A percentile compares a stretch with the other conserved stretches of the same genome.
Conservation (phyloP, 2,113 vertebrate genomes). For the Lipophrys pholis region DNA sequence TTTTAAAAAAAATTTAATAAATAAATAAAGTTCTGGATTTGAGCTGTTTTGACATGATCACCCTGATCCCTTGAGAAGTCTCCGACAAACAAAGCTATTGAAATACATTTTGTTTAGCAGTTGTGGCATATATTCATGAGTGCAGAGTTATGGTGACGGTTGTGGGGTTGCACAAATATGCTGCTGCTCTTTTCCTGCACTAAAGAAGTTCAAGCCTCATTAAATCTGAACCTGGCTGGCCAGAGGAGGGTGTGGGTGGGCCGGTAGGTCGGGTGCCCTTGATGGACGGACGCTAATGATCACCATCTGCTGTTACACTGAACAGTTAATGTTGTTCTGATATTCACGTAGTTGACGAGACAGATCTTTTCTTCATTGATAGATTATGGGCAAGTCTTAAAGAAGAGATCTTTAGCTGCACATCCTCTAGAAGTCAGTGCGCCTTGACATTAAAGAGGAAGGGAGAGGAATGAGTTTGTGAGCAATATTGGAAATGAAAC, state of each 20-base stretch:
- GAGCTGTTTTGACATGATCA: background rate
- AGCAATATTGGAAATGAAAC: slow-evolving; percentile 37
- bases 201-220: slow-evolving; percentile 32
- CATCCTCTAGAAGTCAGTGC: too few species aligned
- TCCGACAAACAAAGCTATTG: background rate
- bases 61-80: background rate
- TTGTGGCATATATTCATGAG: background rate
- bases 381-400: slow-evolving; percentile 16
- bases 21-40: background rate
- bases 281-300: slow-evolving; percentile 35
- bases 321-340: slow-evolving; percentile 26
- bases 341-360: slow-evolving; percentile 26
- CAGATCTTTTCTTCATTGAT: background rate
- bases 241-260: slow-evolving; percentile 19
- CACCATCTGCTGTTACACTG: slow-evolving; percentile 32
- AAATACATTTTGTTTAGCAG: slow-evolving; percentile 1
- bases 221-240: slow-evolving; percentile 37
- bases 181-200: background rate
- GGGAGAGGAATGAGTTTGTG: slow-evolving; percentile 7
- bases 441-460: slow-evolving; percentile 11
- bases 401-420: slow-evolving; percentile 7
- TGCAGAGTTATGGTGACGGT: slow-evolving; percentile 1
- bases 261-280: slow-evolving; percentile 21
- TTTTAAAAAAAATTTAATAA: background rate
- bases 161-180: slow-evolving; percentile 1